Percentiles rank a stretch among this genome's conserved stretches.
Evolutionary conservation across 1,140 invertebrate species (phyloP).

Genomic region (Zaprionus taronus): DNA sequence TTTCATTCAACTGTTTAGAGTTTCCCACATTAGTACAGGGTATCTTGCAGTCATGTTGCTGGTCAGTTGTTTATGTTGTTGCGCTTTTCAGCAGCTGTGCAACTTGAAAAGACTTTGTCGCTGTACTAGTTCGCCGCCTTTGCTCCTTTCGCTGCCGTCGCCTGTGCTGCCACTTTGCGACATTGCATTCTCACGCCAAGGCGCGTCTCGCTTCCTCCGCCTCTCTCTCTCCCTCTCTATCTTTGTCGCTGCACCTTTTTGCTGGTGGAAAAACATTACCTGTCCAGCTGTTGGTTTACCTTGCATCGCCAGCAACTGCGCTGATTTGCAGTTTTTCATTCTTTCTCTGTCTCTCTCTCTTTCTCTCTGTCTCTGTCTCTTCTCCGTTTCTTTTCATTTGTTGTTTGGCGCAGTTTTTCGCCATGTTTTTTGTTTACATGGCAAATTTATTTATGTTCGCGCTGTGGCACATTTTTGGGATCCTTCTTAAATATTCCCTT

Average conservation of each 20-base stretch:
- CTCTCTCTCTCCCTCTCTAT: not conserved
- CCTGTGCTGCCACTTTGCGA: constrained; percentile 60
- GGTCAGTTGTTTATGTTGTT: constrained; percentile 41
- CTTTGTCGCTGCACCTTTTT: not conserved
- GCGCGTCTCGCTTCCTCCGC: constrained; percentile 18
- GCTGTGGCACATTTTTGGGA: constrained; percentile 63
- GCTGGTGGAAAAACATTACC: not conserved
- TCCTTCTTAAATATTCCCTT: constrained; percentile 73
- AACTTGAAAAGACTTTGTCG: constrained; percentile 74
- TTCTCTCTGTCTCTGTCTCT: constrained; percentile 41
- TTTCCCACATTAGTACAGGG: not conserved
- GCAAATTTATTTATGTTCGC: constrained; percentile 82
- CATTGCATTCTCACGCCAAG: constrained; percentile 20
- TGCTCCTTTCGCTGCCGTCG: constrained; percentile 54
- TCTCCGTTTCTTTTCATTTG: constrained; percentile 33
- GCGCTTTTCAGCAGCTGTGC: constrained; percentile 43
- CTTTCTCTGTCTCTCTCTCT: constrained; percentile 68
- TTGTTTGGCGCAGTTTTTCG: constrained; percentile 29
- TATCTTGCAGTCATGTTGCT: constrained; percentile 16
- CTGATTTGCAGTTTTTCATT: constrained; percentile 76
- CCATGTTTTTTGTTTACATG: constrained; percentile 70
- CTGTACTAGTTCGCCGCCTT: constrained; percentile 63
- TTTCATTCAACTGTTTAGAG: not conserved
- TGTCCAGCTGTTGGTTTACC: constrained; percentile 64
- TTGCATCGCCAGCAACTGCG: constrained; percentile 64